Evolutionary conservation across 2,797 vertebrate genomes (phyloP).

Genomic region (Sebastolobus altivelis): DNA sequence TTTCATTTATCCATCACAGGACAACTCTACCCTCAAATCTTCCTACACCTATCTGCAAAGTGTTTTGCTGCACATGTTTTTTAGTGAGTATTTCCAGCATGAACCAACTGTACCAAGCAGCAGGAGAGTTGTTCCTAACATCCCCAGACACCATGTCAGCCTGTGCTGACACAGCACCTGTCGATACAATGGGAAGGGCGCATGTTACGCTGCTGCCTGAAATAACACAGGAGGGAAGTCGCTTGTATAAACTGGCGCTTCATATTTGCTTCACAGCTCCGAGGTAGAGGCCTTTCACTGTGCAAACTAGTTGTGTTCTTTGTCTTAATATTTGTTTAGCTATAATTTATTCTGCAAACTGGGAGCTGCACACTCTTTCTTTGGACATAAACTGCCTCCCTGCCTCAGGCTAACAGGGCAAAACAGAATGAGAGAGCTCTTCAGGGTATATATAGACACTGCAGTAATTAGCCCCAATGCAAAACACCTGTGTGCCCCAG

Average conservation of each 20-base stretch:
- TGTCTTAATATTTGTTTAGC: background rate
- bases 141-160: constrained; percentile 13
- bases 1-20: constrained; percentile 1
- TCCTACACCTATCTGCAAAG: background rate
- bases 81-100: constrained; percentile 3
- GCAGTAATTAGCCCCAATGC: background rate
- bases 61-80: background rate
- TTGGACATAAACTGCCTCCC: background rate
- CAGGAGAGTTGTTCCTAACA: constrained; percentile 1
- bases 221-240: constrained; percentile 15
- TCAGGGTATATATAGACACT: background rate
- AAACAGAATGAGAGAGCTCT: background rate
- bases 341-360: background rate
- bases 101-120: background rate
- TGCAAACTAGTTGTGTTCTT: background rate
- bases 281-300: background rate
- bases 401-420: background rate
- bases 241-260: constrained; percentile 15
- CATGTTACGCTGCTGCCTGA: constrained; percentile 9
- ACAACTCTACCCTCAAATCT: background rate
- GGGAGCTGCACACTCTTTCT: background rate
- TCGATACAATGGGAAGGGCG: background rate
- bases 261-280: constrained; percentile 1
- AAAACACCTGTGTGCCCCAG: background rate
- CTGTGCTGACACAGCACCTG: constrained; percentile 38